Evolutionary conservation across 2,888 invertebrate species (phyloP).

Genomic region (Bedellia somnulentella): DNA sequence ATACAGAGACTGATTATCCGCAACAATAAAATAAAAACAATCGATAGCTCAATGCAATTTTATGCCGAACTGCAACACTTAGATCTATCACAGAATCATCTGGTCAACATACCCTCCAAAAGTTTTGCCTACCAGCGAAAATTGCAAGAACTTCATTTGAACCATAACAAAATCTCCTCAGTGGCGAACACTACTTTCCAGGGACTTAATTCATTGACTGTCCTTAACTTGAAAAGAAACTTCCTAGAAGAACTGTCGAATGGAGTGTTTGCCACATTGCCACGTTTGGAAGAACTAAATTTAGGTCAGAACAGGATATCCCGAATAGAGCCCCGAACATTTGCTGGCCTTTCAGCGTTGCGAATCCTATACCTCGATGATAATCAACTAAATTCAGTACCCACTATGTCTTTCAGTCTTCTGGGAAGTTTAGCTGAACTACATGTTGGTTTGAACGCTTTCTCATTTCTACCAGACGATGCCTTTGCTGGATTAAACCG

Average conservation of each 20-base stretch:
- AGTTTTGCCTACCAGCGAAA: conserved; percentile 82
- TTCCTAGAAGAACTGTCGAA: conserved; percentile 77
- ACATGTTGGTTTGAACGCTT: conserved; percentile 82
- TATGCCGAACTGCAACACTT: conserved; percentile 84
- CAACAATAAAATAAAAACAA: conserved; percentile 84
- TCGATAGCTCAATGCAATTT: conserved; percentile 87
- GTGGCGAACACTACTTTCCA: conserved; percentile 79
- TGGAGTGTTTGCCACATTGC: conserved; percentile 72
- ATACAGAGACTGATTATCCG: conserved; percentile 82
- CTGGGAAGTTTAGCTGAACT: conserved; percentile 80
- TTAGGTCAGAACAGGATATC: conserved; percentile 84
- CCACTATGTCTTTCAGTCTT: conserved; percentile 71
- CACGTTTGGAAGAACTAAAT: conserved; percentile 81
- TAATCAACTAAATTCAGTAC: conserved; percentile 77
- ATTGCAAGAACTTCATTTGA: conserved; percentile 79
- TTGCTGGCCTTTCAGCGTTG: conserved; percentile 74
- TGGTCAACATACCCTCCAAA: conserved; percentile 77
- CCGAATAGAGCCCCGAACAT: conserved; percentile 74
- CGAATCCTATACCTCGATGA: conserved; percentile 82
- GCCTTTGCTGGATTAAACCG: conserved; percentile 77
- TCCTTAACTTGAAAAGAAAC: conserved; percentile 80
- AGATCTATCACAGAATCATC: conserved; percentile 81
- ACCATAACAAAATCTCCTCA: conserved; percentile 82
- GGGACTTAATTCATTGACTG: conserved; percentile 75
- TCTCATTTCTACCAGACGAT: conserved; percentile 73